Conservation (phyloP, 2,888 invertebrate species). For the Ferdinandea cuprea region DNA sequence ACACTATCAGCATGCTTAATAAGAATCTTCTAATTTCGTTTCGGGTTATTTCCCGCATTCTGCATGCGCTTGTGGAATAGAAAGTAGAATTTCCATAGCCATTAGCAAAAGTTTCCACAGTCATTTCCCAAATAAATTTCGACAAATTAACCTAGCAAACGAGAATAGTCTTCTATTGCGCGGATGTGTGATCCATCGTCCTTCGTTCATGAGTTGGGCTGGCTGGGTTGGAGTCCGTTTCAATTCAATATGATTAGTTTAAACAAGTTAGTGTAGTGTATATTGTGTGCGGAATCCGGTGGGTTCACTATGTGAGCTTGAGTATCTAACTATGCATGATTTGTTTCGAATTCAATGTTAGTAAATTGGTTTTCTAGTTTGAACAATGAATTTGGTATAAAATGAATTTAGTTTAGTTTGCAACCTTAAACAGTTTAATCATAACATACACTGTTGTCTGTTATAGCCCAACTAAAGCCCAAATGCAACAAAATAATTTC, state of each 20-base stretch:
- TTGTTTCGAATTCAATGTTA: neutral
- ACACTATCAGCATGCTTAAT: conserved; percentile 49
- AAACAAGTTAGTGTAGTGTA: neutral
- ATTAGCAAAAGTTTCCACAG: conserved; percentile 34
- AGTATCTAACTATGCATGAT: neutral
- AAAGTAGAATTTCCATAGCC: conserved; percentile 35
- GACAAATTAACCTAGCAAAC: neutral
- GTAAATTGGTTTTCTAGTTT: no score
- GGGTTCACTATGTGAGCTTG: neutral
- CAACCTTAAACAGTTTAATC: no score
- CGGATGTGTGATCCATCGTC: neutral
- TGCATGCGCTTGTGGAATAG: conserved; percentile 42
- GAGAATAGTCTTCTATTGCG: neutral
- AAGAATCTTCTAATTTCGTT: conserved; percentile 53
- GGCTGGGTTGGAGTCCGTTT: neutral
- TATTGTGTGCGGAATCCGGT: neutral
- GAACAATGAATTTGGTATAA: no score
- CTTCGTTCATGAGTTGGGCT: neutral
- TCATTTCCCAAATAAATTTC: conserved; percentile 38
- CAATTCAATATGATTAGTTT: conserved; percentile 14
- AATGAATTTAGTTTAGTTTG: no score
- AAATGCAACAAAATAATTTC: no score
- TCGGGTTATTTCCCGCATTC: conserved; percentile 45
- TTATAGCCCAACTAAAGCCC: no score
- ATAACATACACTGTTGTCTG: no score